phyloP scores from a whole-genome alignment of 92 coral and sea anemone genomes.

The Plumapathes pennacea region DNA sequence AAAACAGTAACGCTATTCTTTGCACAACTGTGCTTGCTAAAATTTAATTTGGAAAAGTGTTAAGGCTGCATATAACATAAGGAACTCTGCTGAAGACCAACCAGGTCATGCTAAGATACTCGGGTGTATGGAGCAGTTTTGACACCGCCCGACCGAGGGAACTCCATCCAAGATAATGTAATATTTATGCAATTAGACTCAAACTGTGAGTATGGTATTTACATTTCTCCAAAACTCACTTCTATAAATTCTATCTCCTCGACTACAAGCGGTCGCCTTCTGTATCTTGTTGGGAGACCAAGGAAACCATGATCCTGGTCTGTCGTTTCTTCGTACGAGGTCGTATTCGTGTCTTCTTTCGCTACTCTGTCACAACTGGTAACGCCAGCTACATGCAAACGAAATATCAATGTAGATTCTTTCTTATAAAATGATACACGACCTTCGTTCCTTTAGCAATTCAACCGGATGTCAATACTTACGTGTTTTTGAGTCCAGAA shows the following conservation, averaged over 20 bases:
- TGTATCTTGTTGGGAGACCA: conserved; percentile 72
- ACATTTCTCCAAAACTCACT: conserved; percentile 30
- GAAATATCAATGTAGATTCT: neutral
- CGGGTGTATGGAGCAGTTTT: too few species aligned
- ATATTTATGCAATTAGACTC: neutral
- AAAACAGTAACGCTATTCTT: too few species aligned
- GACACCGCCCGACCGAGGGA: too few species aligned
- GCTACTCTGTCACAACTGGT: neutral
- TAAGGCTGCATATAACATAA: too few species aligned
- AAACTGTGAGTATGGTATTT: neutral
- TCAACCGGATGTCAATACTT: conserved; percentile 2
- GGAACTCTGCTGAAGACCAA: too few species aligned
- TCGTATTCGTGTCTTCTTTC: neutral
- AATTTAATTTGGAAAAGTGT: too few species aligned
- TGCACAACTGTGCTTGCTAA: too few species aligned
- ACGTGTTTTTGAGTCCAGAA: conserved; percentile 54
- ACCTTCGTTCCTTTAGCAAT: neutral
- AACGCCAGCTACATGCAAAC: neutral
- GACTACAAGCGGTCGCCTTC: conserved; percentile 60
- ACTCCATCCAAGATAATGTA: too few species aligned
- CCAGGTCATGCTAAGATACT: too few species aligned
- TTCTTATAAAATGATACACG: neutral
- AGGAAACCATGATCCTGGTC: conserved; percentile 19
- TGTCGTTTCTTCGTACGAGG: neutral
- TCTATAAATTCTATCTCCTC: conserved; percentile 91